These are phyloP conservation scores for Chondrosia reniformis DNA, from an alignment of 37 sponge, comb jelly and placozoan genomes.

Conservation along the genomic window DNA sequence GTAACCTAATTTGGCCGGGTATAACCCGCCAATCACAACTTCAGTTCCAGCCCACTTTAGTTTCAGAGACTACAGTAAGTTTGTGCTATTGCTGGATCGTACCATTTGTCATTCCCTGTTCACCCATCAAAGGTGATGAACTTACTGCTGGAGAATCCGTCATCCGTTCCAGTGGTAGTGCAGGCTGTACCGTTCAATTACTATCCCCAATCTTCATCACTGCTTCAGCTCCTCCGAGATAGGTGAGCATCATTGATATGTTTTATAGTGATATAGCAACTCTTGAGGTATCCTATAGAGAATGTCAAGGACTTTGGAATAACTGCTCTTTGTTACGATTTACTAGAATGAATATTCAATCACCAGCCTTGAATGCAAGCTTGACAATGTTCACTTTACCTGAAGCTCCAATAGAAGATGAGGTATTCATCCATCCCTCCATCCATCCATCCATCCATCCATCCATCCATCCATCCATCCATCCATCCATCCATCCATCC, in stretches of 20 bases:
- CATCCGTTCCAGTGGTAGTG: not conserved
- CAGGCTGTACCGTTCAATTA: constrained; percentile 6
- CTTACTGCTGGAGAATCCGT: constrained; percentile 1
- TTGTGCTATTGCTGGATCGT: not conserved
- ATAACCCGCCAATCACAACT: not conserved
- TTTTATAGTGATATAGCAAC: too few species aligned
- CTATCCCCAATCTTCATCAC: not conserved
- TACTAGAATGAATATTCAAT: not conserved
- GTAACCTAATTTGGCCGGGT: not conserved
- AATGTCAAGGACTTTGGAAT: too few species aligned
- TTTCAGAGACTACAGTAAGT: not conserved
- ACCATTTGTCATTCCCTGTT: not conserved
- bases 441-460: not conserved
- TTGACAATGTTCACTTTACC: constrained; percentile 3
- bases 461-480: not conserved
- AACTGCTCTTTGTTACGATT: too few species aligned
- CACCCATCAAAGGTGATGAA: not conserved
- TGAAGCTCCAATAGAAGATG: constrained; percentile 11
- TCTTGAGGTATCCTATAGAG: too few species aligned
- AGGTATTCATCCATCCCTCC: not conserved
- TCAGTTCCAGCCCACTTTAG: constrained; percentile 2
- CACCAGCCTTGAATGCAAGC: not conserved
- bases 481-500: not conserved
- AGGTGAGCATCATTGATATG: too few species aligned
- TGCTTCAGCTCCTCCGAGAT: not conserved